These are phyloP conservation scores for Takifugu rubripes DNA, from an alignment of 2,797 vertebrate species.

Conservation along the genomic window DNA sequence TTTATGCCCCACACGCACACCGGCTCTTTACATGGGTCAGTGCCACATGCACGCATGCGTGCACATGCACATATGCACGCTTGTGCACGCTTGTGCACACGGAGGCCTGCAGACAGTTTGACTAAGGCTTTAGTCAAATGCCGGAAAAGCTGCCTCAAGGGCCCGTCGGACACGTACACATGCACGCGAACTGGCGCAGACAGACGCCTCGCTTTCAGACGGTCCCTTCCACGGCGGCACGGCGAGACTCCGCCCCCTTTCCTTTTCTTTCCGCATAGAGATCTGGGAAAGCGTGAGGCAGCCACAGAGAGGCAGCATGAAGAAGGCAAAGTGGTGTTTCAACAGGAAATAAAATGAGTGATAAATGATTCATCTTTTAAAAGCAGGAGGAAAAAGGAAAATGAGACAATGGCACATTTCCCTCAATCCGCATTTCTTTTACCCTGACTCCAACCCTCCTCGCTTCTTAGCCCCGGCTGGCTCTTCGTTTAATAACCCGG, in stretches of 20 bases:
- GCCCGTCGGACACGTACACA: conserved; percentile 15
- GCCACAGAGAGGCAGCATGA: conserved; percentile 35
- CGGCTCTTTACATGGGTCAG: conserved; percentile 68
- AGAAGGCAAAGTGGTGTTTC: conserved; percentile 30
- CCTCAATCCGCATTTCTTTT: conserved; percentile 31
- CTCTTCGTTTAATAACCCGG: conserved; percentile 58
- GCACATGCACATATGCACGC: conserved; percentile 10
- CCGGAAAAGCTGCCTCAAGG: conserved; percentile 47
- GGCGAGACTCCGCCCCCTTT: conserved; percentile 25
- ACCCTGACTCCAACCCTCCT: conserved; percentile 45
- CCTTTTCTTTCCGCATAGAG: conserved; percentile 46
- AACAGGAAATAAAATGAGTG: conserved; percentile 46
- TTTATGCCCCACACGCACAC: conserved; percentile 59
- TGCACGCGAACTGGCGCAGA: conserved; percentile 7
- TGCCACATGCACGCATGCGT: conserved; percentile 23
- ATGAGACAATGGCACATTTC: conserved; percentile 42
- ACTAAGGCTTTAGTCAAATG: conserved; percentile 64
- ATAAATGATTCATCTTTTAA: conserved; percentile 53
- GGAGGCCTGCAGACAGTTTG: conserved; percentile 45
- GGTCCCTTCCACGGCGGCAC: not conserved
- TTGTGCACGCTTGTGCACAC: conserved; percentile 12
- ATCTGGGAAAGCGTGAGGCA: conserved; percentile 22
- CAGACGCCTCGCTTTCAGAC: conserved; percentile 26
- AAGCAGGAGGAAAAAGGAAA: conserved; percentile 22
- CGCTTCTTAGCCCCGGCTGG: conserved; percentile 47